Evolutionary conservation across 2,113 vertebrate species (phyloP).

Genomic region (Marmota monax): DNA sequence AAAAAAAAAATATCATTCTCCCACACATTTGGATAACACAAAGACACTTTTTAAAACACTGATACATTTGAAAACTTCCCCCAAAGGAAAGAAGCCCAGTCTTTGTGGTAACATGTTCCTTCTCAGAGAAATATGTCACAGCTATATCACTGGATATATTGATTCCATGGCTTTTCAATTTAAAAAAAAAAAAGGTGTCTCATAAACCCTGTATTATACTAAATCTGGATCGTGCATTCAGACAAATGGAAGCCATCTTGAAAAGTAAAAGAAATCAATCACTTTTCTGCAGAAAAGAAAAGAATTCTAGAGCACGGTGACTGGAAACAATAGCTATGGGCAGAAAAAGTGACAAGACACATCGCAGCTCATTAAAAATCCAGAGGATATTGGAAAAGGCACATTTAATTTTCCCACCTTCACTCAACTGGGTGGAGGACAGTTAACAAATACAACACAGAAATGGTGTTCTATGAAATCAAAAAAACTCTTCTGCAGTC

Average conservation of each 20-base stretch:
- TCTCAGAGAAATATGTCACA: constrained; percentile 59
- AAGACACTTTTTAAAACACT: constrained; percentile 15
- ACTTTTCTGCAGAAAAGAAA: background rate
- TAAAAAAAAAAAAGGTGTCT: background rate
- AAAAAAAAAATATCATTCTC: background rate
- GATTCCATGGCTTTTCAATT: constrained; percentile 15
- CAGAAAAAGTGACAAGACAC: constrained; percentile 54
- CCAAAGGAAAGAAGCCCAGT: constrained; percentile 20
- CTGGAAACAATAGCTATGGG: constrained; percentile 59
- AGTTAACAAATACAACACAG: constrained; percentile 8
- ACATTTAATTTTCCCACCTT: constrained; percentile 49
- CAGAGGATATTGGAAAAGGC: constrained; percentile 54
- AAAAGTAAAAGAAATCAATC: constrained; percentile 73
- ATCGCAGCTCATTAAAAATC: constrained; percentile 57
- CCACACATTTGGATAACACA: constrained; percentile 45
- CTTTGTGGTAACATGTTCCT: constrained; percentile 48
- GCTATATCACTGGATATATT: background rate
- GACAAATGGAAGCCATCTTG: constrained; percentile 50
- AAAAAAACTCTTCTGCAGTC: constrained; percentile 25
- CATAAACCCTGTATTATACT: background rate
- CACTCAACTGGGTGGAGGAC: constrained; percentile 28
- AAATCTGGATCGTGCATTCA: background rate
- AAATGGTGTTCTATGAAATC: background rate
- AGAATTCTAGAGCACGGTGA: background rate
- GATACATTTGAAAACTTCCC: constrained; percentile 31